These are phyloP conservation scores for Oceanodroma tethys DNA, from an alignment of 2,113 vertebrate species.

Conservation along the genomic window DNA sequence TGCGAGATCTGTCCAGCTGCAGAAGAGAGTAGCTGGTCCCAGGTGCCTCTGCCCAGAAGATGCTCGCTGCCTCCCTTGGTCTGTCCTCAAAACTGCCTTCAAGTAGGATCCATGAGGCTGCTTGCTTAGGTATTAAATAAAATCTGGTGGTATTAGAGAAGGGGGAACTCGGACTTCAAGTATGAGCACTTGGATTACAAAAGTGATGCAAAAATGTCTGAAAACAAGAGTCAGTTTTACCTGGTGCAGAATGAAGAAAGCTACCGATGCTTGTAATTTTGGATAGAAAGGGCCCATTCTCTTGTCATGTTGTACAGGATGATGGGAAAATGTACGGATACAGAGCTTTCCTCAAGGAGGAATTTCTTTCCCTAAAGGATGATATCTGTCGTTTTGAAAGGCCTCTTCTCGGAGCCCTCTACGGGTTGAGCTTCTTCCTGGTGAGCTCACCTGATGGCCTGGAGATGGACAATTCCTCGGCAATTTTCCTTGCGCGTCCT, in stretches of 20 bases:
- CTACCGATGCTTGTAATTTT: neutral
- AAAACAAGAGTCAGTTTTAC: neutral
- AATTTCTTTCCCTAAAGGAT: neutral
- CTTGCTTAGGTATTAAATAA: neutral
- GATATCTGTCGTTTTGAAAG: neutral
- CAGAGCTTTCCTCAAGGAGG: neutral
- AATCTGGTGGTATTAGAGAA: neutral
- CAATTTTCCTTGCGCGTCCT: rapidly evolving
- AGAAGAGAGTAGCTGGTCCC: neutral
- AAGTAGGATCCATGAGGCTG: neutral
- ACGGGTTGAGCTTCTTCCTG: neutral
- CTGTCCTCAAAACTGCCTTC: neutral
- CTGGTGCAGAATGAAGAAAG: neutral
- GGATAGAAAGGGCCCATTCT: neutral
- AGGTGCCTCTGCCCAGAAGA: neutral
- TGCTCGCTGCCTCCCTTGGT: neutral
- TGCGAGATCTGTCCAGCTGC: neutral
- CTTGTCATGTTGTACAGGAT: neutral
- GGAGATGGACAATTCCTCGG: neutral
- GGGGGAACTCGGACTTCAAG: neutral
- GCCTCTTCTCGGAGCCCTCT: neutral
- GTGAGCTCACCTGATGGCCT: neutral
- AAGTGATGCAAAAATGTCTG: neutral
- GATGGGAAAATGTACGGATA: neutral
- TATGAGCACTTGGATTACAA: neutral